Evolutionary conservation across 2,888 invertebrate genomes (phyloP).

Genomic region (Panorpa germanica): DNA sequence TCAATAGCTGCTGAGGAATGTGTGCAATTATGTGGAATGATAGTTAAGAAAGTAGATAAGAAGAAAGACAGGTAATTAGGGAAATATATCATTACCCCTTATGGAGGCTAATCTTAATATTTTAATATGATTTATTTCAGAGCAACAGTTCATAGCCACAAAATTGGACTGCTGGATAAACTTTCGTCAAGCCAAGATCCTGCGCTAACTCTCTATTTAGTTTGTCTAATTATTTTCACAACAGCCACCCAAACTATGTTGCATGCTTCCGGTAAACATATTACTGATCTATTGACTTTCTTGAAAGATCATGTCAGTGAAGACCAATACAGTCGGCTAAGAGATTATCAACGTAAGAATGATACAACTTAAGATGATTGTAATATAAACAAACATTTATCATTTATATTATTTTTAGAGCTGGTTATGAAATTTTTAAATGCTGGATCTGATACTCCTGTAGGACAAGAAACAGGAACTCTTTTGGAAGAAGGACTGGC

Average conservation of each 20-base stretch:
- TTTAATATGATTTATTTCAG: slow-evolving; percentile 25
- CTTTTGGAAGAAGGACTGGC: slow-evolving; percentile 27
- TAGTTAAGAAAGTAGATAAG: slow-evolving; percentile 75
- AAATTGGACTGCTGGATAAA: slow-evolving; percentile 64
- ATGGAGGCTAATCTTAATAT: background rate
- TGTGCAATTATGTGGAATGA: slow-evolving; percentile 53
- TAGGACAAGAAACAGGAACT: slow-evolving; percentile 28
- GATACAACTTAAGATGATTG: slow-evolving; percentile 4
- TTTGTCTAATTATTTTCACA: slow-evolving; percentile 61
- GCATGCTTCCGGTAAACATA: slow-evolving; percentile 87
- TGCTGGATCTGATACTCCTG: slow-evolving; percentile 26
- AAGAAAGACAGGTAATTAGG: slow-evolving; percentile 48
- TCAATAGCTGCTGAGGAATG: slow-evolving; percentile 52
- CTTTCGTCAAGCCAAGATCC: slow-evolving; percentile 55
- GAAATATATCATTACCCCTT: slow-evolving; percentile 11
- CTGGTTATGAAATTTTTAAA: slow-evolving; percentile 41
- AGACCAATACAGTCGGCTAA: slow-evolving; percentile 42
- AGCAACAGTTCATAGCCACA: slow-evolving; percentile 54
- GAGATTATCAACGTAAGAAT: slow-evolving; percentile 56
- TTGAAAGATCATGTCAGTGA: slow-evolving; percentile 48
- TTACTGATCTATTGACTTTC: slow-evolving; percentile 57
- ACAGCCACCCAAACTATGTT: slow-evolving; percentile 62
- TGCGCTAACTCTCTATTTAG: slow-evolving; percentile 59
- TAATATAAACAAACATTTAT: slow-evolving; percentile 3
- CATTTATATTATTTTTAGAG: slow-evolving; percentile 27